These are phyloP conservation scores for Microhierax caerulescens DNA, from an alignment of 2,797 vertebrate species.

Conservation along the genomic window DNA sequence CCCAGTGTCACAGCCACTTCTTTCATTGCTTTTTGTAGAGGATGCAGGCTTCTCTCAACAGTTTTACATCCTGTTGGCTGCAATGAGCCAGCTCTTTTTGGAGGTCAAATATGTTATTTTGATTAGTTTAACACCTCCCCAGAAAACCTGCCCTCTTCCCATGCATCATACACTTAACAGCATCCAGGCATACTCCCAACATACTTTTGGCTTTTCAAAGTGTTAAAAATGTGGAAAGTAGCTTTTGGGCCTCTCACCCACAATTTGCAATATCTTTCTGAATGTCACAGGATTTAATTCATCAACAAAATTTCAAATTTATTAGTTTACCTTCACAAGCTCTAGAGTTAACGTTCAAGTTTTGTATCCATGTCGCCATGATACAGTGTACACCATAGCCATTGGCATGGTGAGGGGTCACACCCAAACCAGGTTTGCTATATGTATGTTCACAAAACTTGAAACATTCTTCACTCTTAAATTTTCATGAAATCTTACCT, in stretches of 20 bases:
- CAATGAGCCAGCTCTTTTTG: background rate
- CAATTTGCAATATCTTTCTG: background rate
- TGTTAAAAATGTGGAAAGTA: background rate
- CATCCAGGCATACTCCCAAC: background rate
- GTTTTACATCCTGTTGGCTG: conserved; percentile 26
- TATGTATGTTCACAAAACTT: background rate
- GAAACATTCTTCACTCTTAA: background rate
- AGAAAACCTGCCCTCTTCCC: background rate
- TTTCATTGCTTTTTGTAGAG: conserved; percentile 27
- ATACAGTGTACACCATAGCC: fast-evolving
- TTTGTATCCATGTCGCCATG: background rate
- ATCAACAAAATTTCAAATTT: background rate
- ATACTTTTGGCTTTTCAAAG: background rate
- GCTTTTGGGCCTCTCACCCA: background rate
- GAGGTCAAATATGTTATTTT: conserved; percentile 14
- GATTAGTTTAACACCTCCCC: background rate
- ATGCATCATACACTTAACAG: background rate
- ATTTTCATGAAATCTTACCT: background rate
- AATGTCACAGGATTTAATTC: background rate
- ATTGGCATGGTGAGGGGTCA: background rate
- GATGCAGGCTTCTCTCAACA: background rate
- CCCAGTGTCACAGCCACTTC: background rate
- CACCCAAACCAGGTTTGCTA: background rate
- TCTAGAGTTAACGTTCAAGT: background rate
- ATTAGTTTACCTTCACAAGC: background rate